Evolutionary conservation across 2,888 invertebrate species (phyloP).

Genomic region (Netelia fuscicornis): DNA sequence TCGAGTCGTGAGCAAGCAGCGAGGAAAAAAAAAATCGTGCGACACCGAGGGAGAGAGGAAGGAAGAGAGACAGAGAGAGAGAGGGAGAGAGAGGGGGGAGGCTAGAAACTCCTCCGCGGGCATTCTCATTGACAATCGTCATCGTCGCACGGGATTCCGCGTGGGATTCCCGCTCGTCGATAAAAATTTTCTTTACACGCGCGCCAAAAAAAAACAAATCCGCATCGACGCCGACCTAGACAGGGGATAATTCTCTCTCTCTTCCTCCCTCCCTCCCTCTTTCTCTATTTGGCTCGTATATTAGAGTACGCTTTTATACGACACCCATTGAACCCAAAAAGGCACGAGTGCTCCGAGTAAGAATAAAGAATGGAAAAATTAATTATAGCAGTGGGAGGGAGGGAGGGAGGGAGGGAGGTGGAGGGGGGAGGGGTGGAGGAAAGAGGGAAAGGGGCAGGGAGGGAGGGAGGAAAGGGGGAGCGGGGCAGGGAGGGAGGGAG

Average conservation of each 20-base stretch:
- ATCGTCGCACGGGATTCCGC: conserved; percentile 48
- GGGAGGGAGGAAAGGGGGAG: no score
- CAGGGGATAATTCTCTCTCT: no score
- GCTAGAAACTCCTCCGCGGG: conserved; percentile 54
- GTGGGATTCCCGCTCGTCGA: conserved; percentile 55
- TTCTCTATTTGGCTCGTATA: neutral
- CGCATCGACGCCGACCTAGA: no score
- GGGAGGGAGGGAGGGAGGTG: neutral
- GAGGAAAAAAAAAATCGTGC: neutral
- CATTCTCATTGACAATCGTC: conserved; percentile 62
- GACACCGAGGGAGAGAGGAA: neutral
- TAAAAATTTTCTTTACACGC: conserved; percentile 27
- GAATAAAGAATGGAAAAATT: no score
- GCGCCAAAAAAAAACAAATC: neutral
- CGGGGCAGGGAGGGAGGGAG: no score
- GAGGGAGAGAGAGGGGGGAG: neutral
- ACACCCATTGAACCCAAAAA: no score
- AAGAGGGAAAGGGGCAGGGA: neutral
- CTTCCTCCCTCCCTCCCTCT: neutral
- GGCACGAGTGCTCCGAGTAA: no score
- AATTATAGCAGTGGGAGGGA: no score
- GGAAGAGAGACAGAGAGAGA: neutral
- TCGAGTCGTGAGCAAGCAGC: neutral
- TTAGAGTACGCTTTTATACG: no score
- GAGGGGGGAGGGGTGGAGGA: no score